A percentile compares a stretch with the other conserved stretches of the same genome.
Conservation (phyloP, 2,797 vertebrate genomes). For the Crax fasciolata region DNA sequence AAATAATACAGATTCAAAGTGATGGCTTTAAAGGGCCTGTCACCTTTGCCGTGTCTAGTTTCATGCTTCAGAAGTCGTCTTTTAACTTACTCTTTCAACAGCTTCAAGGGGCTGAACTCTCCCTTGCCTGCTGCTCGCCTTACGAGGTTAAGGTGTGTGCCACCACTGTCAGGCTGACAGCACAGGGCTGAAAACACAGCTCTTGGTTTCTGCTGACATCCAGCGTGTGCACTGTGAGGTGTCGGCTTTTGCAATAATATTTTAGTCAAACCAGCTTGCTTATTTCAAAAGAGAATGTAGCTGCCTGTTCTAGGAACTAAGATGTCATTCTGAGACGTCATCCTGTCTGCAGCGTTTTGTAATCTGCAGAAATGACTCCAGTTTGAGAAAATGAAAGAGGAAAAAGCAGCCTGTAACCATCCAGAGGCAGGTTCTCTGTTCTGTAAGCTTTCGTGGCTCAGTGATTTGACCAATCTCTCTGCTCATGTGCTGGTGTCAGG, state of each 20-base stretch:
- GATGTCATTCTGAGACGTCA: conserved; percentile 37
- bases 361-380: conserved; percentile 24
- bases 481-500: neutral
- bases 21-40: accelerated
- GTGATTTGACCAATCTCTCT: neutral
- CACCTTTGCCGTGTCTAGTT: neutral
- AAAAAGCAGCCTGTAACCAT: neutral
- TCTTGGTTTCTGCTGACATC: neutral
- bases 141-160: neutral
- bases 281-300: neutral
- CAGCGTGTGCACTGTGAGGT: neutral
- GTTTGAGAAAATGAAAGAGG: conserved; percentile 53
- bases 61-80: neutral
- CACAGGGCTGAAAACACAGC: neutral
- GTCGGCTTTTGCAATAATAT: neutral
- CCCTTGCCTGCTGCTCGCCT: accelerated
- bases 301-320: conserved; percentile 8
- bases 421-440: neutral
- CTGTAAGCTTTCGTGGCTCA: neutral
- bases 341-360: conserved; percentile 40
- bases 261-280: neutral
- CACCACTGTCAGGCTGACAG: neutral
- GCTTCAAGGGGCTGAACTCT: neutral
- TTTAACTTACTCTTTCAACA: neutral
- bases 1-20: neutral